Base-by-base conservation (phyloP, 2,888 invertebrate genomes). In the Agrotis clavis region DNA sequence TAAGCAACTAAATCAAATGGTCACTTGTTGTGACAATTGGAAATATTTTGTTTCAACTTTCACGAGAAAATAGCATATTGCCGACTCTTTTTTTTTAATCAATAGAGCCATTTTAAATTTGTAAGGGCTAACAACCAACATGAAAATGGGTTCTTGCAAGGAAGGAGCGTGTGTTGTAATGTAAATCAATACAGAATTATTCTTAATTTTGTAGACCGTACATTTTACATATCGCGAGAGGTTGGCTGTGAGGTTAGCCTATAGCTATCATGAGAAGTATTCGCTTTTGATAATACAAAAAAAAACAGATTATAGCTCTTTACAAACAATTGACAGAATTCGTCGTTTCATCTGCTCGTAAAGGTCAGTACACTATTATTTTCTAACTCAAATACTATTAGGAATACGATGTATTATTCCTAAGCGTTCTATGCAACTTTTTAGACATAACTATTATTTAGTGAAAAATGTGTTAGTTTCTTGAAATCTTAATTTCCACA, bases 311-410 rank as follows among this genome's bases (percentile, higher is more conserved):
- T 69, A 21, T 19, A 19, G 61, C 47, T 25, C 25, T 47, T 11
- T 60, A 0, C 63, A 71, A 30, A 48, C 48, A 56, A 67, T 63
- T 67, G 68, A 82, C 56, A 21, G 48, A 57, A 67, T 57, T 77
- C 67, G 11, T 69, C 63, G 57, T 66, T 68, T 60, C 82, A 59
- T 60, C 82, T 64, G 45, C 78, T 41, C 56, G 19, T 30, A 69
- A 69, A 80, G 80, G 80, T 80, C 64, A 82, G 80, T 80, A 72
- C 18, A 57, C 18, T 56, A 54, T 71, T 25, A 35, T 30, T 54
- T 54, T 64, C 9, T 54, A 54, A 5, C 4, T 50, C n/a, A n/a
- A 65, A 4, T 25, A 62, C 4, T 16, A 50, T 16, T 21, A 53
- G 14, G n/a, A 62, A 47, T 47, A 68, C 21, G 16, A 65, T 35